Base-by-base conservation (phyloP, 2,888 invertebrate species). In the Rhingia rostrata region DNA sequence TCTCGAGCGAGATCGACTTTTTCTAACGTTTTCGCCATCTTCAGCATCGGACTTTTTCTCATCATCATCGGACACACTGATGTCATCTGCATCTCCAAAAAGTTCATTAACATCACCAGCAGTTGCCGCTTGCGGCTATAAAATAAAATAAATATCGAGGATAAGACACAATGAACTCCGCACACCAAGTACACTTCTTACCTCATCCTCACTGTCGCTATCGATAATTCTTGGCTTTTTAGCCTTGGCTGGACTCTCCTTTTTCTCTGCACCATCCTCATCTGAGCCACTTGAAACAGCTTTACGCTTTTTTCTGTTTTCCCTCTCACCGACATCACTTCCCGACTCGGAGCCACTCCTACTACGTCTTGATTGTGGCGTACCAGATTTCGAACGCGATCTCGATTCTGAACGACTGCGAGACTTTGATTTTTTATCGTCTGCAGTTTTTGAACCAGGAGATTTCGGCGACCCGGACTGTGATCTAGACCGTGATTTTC, bases 1-100 rank as follows among this genome's bases (percentile, higher is more conserved):
- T 47, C 89, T 88, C 0, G 89, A 88, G 74, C 58, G 61, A 39
- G 86, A 86, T 12, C 89, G 88, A 78, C 90, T 89, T 45, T 89
- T 89, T 39, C 47, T 70, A 4, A 90, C 89, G 32, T 88, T 90
- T 49, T 60, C 83, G 3, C 80, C 83, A 88, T 90, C 86, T 74
- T 84, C 78, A 10, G 88, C 91, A 41, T 89, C 89, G 4, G 88
- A 88, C 30, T 89, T 89, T 45, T 89, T 89, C 56, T 89, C 89
- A 5, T 92, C 94, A 77, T 96, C 97, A 87, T 97, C 96, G 86
- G 97, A 97, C 6, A 96, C 95, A 89, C 97, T 97, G 54, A 98
- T 98, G 90, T 98, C 98, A 83, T 97, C 96, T 12, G 97, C 98
- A 92, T 98, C 98, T 9, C 98, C 98, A 91, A 98, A 98, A 35